Evolutionary conservation across 1,140 invertebrate species (phyloP).

Genomic region (Homarus americanus): DNA sequence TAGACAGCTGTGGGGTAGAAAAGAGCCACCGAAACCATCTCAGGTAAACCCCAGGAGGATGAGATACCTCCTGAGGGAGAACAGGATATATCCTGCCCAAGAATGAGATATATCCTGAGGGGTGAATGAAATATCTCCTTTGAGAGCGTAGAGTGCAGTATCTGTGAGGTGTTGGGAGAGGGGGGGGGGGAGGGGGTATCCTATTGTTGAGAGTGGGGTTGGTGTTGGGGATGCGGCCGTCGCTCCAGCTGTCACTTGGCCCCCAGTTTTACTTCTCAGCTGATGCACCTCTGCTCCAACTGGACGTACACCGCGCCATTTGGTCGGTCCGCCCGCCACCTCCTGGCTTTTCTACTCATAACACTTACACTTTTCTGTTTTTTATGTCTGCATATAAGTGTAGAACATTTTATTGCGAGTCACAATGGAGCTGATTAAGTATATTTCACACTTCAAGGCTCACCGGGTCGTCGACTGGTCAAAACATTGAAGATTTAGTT

Average conservation of each 20-base stretch:
- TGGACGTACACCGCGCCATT: too few relatives aligned
- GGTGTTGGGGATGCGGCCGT: constrained; percentile 27
- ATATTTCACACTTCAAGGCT: too few relatives aligned
- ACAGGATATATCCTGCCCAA: neutral
- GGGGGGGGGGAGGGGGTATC: neutral
- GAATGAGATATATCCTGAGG: neutral
- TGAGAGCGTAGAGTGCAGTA: neutral
- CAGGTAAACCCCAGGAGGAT: neutral
- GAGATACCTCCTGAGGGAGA: neutral
- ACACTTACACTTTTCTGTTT: too few relatives aligned
- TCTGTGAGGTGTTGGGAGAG: neutral
- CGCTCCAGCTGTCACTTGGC: constrained; percentile 44
- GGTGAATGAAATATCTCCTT: neutral
- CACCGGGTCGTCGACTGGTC: too few relatives aligned
- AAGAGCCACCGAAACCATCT: neutral
- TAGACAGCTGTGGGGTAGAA: neutral
- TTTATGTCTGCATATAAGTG: too few relatives aligned
- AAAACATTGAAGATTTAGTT: too few relatives aligned
- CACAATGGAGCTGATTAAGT: too few relatives aligned
- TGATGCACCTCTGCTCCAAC: neutral
- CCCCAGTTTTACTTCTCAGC: constrained; percentile 24
- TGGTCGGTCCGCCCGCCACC: too few relatives aligned
- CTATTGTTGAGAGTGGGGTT: constrained; percentile 15
- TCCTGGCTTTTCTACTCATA: too few relatives aligned
- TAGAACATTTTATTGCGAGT: too few relatives aligned